Base-by-base conservation (phyloP, 2,113 vertebrate species). In the Edolisoma coerulescens region DNA sequence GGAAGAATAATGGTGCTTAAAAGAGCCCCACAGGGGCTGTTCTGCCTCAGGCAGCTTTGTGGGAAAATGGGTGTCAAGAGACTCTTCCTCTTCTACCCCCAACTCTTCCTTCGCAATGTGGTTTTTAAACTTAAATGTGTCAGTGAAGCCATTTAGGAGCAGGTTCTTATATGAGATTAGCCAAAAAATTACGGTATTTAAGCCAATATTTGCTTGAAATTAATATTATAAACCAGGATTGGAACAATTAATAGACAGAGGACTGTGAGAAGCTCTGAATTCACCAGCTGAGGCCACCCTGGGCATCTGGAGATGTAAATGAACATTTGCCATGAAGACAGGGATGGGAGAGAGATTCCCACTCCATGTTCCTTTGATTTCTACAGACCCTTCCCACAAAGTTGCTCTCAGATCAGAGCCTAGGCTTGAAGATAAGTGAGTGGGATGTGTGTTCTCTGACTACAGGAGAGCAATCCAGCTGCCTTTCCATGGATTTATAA, bases 161-260 rank as follows among this genome's bases (percentile, higher is more conserved):
- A 59, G 11, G 5, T 49, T 22, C 6, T 81, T 27, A 3, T 0
- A 21, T 7, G 22, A 63, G 26, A 74, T 44, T 30, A 73, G 5
- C 7, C 8, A 41, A 64, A 32, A 71, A 4, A 27, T 7, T 21
- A 16, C 0, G 0, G 3, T 27, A 44, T 41, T 41, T 28, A 33
- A 61, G 27, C 13, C 45, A 89, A n/a, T 14, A 10, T 7, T 32
- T 52, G 16, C 4, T 84, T 77, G 53, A 63, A 30, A 45, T 3
- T 19, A 21, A 67, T 26, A 13, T 64, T 80, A 15, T 12, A 81
- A 65, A 45, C 20, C 7, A 6, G 13, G 4, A 13, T 9, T 74
- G 44, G 52, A 53, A 45, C 10, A 70, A 70, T 56, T 35, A 28
- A 26, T 11, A 26, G 16, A 11, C 21, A 81, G 39, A 50, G 27